A percentile compares a stretch with the other conserved stretches of the same genome.
These are phyloP conservation scores for Dendrolimus kikuchii DNA, from an alignment of 1,140 invertebrate species.

Conservation along the genomic window DNA sequence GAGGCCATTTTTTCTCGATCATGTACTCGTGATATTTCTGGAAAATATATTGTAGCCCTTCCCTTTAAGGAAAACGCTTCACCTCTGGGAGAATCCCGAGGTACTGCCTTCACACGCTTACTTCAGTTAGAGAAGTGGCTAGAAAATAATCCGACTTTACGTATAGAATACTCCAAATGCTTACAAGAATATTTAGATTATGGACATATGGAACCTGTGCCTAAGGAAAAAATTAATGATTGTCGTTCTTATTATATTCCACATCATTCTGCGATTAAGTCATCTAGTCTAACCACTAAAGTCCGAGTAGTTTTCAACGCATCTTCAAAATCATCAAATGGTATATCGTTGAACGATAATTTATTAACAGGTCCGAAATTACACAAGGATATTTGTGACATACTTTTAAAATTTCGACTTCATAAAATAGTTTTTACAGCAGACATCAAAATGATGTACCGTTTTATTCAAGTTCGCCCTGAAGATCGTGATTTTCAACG, in stretches of 20 bases:
- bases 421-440: conserved; percentile 21
- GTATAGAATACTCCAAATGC: conserved; percentile 1
- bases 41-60: conserved; percentile 2
- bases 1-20: conserved; percentile 7
- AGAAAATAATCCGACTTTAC: conserved; percentile 2
- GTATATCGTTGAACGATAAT: conserved; percentile 36
- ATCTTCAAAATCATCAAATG: conserved; percentile 14
- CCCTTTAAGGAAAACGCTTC: background rate
- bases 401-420: conserved; percentile 32
- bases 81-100: conserved; percentile 6
- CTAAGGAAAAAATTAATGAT: background rate
- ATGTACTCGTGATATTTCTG: background rate
- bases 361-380: conserved; percentile 33
- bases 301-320: conserved; percentile 45
- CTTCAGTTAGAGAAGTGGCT: background rate
- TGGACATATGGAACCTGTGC: conserved; percentile 5
- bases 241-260: conserved; percentile 1
- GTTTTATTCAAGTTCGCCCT: conserved; percentile 26
- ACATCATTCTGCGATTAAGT: conserved; percentile 5
- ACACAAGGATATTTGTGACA: conserved; percentile 30
- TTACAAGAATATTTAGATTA: conserved; percentile 7
- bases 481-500: conserved; percentile 30
- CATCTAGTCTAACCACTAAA: background rate
- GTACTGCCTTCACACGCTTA: background rate
- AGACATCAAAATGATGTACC: conserved; percentile 47